A percentile compares a stretch with the other conserved stretches of the same genome.
These are phyloP conservation scores for Ophioninae sp. DNA, from an alignment of 2,888 invertebrate genomes.

Conservation along the genomic window DNA sequence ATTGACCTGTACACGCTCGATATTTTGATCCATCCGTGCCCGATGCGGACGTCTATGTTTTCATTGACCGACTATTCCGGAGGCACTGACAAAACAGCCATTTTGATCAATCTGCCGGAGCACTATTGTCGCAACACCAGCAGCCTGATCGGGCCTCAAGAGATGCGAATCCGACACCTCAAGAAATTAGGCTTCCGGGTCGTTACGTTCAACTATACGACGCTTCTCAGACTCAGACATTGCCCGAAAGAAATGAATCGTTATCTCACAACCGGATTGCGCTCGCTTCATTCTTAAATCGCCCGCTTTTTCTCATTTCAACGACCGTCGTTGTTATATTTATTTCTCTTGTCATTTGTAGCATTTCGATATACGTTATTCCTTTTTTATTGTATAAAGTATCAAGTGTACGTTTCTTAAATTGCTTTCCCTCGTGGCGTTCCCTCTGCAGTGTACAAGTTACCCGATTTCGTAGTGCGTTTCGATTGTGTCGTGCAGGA, in stretches of 20 bases:
- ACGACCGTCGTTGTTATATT: neutral
- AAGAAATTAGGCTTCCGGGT: constrained; percentile 85
- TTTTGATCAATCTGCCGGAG: constrained; percentile 86
- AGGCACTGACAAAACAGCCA: constrained; percentile 81
- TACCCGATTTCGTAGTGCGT: too few species aligned
- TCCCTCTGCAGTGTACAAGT: too few species aligned
- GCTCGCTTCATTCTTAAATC: constrained; percentile 72
- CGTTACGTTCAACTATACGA: constrained; percentile 83
- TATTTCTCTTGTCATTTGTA: neutral
- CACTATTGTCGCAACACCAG: constrained; percentile 84
- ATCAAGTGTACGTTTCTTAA: too few species aligned
- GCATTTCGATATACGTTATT: neutral
- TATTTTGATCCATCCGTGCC: constrained; percentile 83
- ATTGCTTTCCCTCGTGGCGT: too few species aligned
- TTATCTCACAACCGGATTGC: constrained; percentile 82
- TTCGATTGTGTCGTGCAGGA: too few species aligned
- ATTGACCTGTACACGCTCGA: constrained; percentile 85
- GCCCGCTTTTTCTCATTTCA: neutral
- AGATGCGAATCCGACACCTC: constrained; percentile 85
- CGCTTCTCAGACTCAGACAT: constrained; percentile 82
- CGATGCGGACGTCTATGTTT: constrained; percentile 76
- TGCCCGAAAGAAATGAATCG: constrained; percentile 82
- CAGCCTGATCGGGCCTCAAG: constrained; percentile 84
- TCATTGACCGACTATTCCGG: constrained; percentile 72
- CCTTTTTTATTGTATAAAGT: neutral